Evolutionary conservation across 2,113 vertebrate species (phyloP).

Genomic region (Hydrolagus affinis): DNA sequence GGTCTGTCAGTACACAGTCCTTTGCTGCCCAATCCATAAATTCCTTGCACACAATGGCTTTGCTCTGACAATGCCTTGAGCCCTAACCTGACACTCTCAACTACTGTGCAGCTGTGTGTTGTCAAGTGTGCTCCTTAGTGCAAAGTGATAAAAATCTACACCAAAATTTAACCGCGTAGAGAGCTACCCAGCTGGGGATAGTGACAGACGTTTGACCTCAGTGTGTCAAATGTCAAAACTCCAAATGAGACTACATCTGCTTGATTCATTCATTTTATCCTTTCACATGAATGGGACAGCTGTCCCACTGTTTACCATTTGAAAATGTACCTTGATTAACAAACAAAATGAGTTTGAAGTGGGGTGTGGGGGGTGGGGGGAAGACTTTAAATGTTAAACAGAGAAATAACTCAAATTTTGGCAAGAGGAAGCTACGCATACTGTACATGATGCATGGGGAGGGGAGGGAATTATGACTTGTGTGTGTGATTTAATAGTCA

Average conservation of each 20-base stretch:
- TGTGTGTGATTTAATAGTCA: no score
- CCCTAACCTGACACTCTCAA: slow-evolving; percentile 48
- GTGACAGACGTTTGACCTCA: slow-evolving; percentile 50
- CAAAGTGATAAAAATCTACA: slow-evolving; percentile 49
- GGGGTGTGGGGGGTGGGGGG: no score
- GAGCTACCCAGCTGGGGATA: slow-evolving; percentile 40
- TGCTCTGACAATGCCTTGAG: slow-evolving; percentile 45
- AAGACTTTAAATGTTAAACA: neutral
- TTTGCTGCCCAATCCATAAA: neutral
- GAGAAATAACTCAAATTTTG: no score
- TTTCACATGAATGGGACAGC: neutral
- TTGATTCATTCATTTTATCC: slow-evolving; percentile 38
- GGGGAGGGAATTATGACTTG: no score
- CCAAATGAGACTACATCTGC: slow-evolving; percentile 46
- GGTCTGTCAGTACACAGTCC: no score
- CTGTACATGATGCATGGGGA: no score
- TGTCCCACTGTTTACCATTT: neutral
- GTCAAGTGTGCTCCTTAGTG: slow-evolving; percentile 49
- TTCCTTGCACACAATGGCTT: slow-evolving; percentile 42
- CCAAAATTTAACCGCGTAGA: slow-evolving; percentile 35
- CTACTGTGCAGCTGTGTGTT: slow-evolving; percentile 49
- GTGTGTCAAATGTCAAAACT: slow-evolving; percentile 47
- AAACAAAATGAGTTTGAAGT: neutral
- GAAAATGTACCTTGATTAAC: neutral
- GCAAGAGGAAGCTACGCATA: no score